Evolutionary conservation across 2,113 vertebrate species (phyloP), one percentile per base, ranked within the genome.

Genomic region (Anolis sagrei): DNA sequence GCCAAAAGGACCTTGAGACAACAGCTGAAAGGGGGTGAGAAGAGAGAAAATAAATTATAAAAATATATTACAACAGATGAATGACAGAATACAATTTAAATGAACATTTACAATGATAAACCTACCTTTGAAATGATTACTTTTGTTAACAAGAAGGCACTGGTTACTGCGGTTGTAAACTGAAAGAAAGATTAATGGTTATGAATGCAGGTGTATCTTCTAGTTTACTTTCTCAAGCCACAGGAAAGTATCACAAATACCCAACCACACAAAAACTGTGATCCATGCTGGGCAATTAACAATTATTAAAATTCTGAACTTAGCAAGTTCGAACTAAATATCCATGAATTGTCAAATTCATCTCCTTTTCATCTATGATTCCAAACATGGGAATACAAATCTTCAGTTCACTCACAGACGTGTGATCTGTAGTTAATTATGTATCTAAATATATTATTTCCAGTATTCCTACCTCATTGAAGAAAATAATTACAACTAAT

Each of bases 61-160:
- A 74, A 62, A 64, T 9, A 80, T 77, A 5, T 75, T 78, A 44
- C 82, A 39, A 73, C 29, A 29, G 54, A 49, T n/a, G 74, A 62
- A 72, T 87, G 86, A 0, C 23, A 81, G 89, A 79, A 73, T 86
- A 75, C 27, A 86, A 80, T 89, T 81, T 44, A 86, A 91, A 1
- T 39, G 85, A 89, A 72, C 61, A 70, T 79, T 29, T 74, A 66
- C 51, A 48, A 66, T 85, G 84, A 85, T 82, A 86, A 91, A 90
- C 93, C 80, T 96, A 99, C 99, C 98, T 99, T 98, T 86, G 98
- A 99, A 89, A 99, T 93, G 95, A 99, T 97, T 83, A 99, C 98
- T 97, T 99, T 99, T 82, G 94, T 96, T 82, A 99, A 97, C 91
- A 99, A 94, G 96, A 99, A 99, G 90, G 96, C 98, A 95, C 97